Percentiles rank a stretch among this genome's conserved stretches.
These are phyloP conservation scores for Rhyzopertha dominica DNA, from an alignment of 1,140 invertebrate species.

Conservation along the genomic window DNA sequence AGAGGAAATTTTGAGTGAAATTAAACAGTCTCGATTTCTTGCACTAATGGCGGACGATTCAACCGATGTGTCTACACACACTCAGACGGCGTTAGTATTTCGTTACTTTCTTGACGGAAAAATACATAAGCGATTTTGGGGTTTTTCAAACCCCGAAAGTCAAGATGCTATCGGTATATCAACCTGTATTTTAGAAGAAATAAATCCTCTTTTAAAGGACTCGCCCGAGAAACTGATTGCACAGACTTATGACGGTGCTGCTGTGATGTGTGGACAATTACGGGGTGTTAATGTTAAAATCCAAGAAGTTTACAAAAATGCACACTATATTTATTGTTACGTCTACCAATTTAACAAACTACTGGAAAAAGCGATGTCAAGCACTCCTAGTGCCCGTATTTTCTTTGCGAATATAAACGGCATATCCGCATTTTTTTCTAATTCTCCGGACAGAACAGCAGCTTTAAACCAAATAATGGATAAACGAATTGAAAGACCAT, in stretches of 20 bases:
- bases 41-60: too few relatives aligned
- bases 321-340: constrained; percentile 41
- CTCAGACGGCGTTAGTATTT: too few relatives aligned
- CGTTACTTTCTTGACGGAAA: too few relatives aligned
- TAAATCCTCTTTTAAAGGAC: constrained; percentile 30
- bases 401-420: constrained; percentile 30
- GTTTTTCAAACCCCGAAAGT: too few relatives aligned
- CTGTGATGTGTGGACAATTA: too few relatives aligned
- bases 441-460: constrained; percentile 14
- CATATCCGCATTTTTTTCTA: constrained; percentile 16
- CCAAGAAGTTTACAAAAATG: constrained; percentile 32
- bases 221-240: constrained; percentile 38
- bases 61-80: too few relatives aligned
- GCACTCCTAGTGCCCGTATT: constrained; percentile 24
- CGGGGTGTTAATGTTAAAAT: constrained; percentile 33
- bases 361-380: constrained; percentile 30
- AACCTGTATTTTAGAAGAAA: constrained; percentile 24
- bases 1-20: too few relatives aligned
- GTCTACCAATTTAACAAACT: constrained; percentile 41
- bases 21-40: too few relatives aligned
- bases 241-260: too few relatives aligned
- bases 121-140: too few relatives aligned
- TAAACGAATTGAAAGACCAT: constrained; percentile 11
- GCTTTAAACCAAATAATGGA: constrained; percentile 17
- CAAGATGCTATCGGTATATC: constrained; percentile 21